phyloP scores from a whole-genome alignment of 2,797 vertebrate species.

The Melanotaenia nigrans region DNA sequence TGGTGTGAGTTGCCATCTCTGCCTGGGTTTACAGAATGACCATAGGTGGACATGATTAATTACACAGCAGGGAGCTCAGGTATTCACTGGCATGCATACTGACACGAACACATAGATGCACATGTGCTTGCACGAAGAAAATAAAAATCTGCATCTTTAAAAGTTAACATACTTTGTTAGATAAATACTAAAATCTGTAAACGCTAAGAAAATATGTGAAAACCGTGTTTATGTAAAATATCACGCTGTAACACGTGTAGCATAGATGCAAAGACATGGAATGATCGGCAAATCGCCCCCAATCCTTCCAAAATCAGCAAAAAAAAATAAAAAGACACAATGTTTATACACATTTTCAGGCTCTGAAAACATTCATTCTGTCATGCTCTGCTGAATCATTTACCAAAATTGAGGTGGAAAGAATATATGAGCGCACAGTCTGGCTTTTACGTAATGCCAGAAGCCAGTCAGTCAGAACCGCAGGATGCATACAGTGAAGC shows the following conservation, averaged over 20 bases:
- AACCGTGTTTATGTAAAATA: conserved; percentile 19
- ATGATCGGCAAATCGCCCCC: conserved; percentile 24
- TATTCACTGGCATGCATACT: conserved; percentile 35
- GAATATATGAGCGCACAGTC: conserved; percentile 67
- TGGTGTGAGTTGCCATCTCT: conserved; percentile 47
- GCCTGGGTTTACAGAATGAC: conserved; percentile 57
- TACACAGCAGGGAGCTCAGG: conserved; percentile 57
- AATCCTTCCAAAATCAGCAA: not conserved
- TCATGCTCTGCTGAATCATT: conserved; percentile 76
- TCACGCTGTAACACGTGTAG: conserved; percentile 38
- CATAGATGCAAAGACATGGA: conserved; percentile 45
- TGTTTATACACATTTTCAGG: conserved; percentile 63
- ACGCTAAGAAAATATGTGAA: conserved; percentile 19
- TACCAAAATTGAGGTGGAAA: conserved; percentile 73
- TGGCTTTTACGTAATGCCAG: conserved; percentile 75
- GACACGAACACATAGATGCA: not conserved
- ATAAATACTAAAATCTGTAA: conserved; percentile 17
- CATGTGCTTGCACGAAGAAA: conserved; percentile 3
- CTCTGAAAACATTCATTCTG: conserved; percentile 69
- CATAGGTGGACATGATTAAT: conserved; percentile 58
- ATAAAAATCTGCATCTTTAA: not conserved
- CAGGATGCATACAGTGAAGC: conserved; percentile 71
- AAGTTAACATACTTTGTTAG: conserved; percentile 6
- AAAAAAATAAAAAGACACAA: conserved; percentile 41
- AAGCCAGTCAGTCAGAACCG: conserved; percentile 69